Conservation (phyloP, 2,113 vertebrate species). For the Channa maculata region DNA sequence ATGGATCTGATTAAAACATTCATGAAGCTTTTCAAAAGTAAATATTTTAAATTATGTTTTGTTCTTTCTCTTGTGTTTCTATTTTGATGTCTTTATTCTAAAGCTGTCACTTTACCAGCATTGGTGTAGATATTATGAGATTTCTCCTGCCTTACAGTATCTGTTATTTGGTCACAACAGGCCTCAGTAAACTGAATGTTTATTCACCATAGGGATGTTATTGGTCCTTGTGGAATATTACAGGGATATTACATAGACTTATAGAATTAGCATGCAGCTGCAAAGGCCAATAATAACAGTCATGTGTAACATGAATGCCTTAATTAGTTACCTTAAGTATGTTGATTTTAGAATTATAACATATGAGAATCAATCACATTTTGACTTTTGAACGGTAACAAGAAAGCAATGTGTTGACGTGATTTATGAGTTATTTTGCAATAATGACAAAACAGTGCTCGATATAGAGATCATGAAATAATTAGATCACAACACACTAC, state of each 20-base stretch:
- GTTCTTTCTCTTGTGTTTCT: too few species aligned
- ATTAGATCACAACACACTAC: background rate
- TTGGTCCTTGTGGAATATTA: conserved; percentile 21
- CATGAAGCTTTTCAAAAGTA: too few species aligned
- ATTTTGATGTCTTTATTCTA: too few species aligned
- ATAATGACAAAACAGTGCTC: conserved; percentile 2
- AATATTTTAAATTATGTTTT: too few species aligned
- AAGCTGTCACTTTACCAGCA: too few species aligned
- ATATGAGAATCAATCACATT: conserved; percentile 1
- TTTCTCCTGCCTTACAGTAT: too few species aligned
- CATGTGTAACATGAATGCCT: conserved; percentile 9
- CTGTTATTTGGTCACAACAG: background rate
- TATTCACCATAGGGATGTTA: conserved; percentile 13
- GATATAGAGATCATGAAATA: background rate
- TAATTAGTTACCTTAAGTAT: conserved; percentile 15
- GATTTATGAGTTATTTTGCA: conserved; percentile 15
- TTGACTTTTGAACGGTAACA: conserved; percentile 12
- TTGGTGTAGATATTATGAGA: too few species aligned
- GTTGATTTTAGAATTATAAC: background rate
- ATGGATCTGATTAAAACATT: background rate
- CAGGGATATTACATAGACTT: conserved; percentile 19
- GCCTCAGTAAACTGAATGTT: conserved; percentile 14
- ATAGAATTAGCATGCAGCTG: conserved; percentile 12
- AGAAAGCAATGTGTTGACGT: conserved; percentile 7
- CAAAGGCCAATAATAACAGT: conserved; percentile 30